A percentile compares a stretch with the other conserved stretches of the same genome.
These are phyloP conservation scores for Galendromus occidentalis DNA, from an alignment of 1,140 invertebrate species.

Conservation along the genomic window DNA sequence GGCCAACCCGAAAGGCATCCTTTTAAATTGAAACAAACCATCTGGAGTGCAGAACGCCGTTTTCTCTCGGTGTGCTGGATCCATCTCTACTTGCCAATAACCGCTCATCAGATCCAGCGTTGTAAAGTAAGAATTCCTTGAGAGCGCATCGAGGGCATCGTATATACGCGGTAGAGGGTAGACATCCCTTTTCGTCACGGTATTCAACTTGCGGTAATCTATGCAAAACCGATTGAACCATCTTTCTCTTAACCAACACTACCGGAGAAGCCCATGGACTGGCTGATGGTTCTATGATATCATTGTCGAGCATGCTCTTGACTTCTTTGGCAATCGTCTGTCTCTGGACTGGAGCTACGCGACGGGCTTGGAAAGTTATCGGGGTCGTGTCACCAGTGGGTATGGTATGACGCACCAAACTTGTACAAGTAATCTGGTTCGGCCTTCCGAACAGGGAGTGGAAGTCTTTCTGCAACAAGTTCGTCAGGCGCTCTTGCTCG, in stretches of 20 bases:
- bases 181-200: conserved; percentile 27
- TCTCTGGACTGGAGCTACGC: not conserved
- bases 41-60: conserved; percentile 28
- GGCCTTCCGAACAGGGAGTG: too few species aligned
- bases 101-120: conserved; percentile 31
- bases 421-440: too few species aligned
- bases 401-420: too few species aligned
- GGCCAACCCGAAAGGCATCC: conserved; percentile 29
- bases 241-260: conserved; percentile 30
- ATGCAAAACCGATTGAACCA: conserved; percentile 28
- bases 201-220: conserved; percentile 32
- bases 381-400: too few species aligned
- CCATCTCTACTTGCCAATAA: conserved; percentile 30
- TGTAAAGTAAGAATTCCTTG: conserved; percentile 26
- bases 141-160: conserved; percentile 26
- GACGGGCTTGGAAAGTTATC: too few species aligned
- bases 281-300: conserved; percentile 31
- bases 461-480: too few species aligned
- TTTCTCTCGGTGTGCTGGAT: conserved; percentile 25
- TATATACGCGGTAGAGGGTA: conserved; percentile 33
- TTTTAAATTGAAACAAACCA: conserved; percentile 24
- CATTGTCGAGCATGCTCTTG: conserved; percentile 19
- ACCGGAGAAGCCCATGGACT: conserved; percentile 29
- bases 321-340: not conserved
- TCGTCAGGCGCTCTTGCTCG: too few species aligned